Base-by-base conservation (phyloP, 2,888 invertebrate species). In the Drosophila antonietae region DNA sequence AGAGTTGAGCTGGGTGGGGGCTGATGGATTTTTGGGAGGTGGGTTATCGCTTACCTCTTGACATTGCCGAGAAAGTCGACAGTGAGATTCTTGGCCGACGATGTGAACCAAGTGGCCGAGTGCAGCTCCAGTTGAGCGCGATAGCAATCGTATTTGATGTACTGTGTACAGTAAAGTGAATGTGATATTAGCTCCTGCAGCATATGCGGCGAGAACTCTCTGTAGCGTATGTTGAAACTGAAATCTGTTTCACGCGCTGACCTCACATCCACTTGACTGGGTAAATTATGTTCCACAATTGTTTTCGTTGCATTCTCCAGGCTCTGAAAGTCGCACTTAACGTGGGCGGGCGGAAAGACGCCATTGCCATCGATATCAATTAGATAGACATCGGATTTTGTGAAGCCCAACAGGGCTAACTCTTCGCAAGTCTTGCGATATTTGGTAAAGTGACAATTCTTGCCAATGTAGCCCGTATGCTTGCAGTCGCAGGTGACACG, bases 341-440 rank as follows among this genome's bases (percentile, higher is more conserved):
- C 98, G 88, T 97, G 96, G 0, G 97, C 97, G 0, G 98, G 98
- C 4, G 98, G 97, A 90, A 97, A 97, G 67, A 96, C 95, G 0
- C 98, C 98, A 90, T 97, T 97, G 0, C 98, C 98, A 90, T 98
- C 98, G 61, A 98, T 97, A 90, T 98, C 98, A 83, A 98, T 97
- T 52, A 96, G 95, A 91, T 98, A 98, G 0, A 98, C 97, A 82
- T 98, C 98, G 43, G 98, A 97, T 81, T 97, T 95, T 0, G 96
- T 97, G 88, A 97, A 97, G 0, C 98, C 98, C 18, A 98, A 93
- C 9, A 98, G 93, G 0, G 97, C 98, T 66, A 98, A 92, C 89
- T 98, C 98, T 92, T 98, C 98, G 91, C 98, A 98, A 0, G 98
- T 98, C 90, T 97, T 96, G 76, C 97, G 95, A 90, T 97, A 97